These are phyloP conservation scores for Lagopus muta DNA, from an alignment of 2,113 vertebrate species.

Conservation along the genomic window DNA sequence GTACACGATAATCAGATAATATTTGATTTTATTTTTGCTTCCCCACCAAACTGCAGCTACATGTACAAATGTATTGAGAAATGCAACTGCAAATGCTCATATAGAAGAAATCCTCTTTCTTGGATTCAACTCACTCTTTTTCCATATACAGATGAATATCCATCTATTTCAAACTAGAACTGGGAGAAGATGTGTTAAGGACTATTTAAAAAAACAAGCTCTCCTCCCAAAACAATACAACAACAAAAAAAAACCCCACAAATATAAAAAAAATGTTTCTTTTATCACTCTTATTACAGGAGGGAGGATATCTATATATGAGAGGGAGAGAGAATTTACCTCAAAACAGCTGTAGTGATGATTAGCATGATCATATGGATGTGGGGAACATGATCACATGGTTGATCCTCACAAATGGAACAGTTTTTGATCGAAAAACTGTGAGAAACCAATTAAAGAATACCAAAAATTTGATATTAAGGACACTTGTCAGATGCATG, in stretches of 20 bases:
- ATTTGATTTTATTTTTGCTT: not conserved
- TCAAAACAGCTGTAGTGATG: not conserved
- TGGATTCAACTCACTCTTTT: not conserved
- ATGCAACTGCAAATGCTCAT: not conserved
- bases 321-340: too few species aligned
- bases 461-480: not conserved
- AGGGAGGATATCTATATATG: not conserved
- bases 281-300: not conserved
- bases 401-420: not conserved
- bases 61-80: not conserved
- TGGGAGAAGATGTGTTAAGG: not conserved
- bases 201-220: not conserved
- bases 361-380: not conserved
- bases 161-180: not conserved
- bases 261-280: not conserved
- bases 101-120: not conserved
- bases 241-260: not conserved
- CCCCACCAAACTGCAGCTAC: not conserved
- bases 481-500: not conserved
- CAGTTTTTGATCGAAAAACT: not conserved
- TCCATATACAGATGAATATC: not conserved
- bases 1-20: not conserved
- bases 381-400: rapidly evolving
- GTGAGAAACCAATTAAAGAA: not conserved
- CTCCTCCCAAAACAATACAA: not conserved